Percentiles rank a stretch among this genome's conserved stretches.
Evolutionary conservation across 2,888 invertebrate genomes (phyloP).

Genomic region (Heliconius ismenius): DNA sequence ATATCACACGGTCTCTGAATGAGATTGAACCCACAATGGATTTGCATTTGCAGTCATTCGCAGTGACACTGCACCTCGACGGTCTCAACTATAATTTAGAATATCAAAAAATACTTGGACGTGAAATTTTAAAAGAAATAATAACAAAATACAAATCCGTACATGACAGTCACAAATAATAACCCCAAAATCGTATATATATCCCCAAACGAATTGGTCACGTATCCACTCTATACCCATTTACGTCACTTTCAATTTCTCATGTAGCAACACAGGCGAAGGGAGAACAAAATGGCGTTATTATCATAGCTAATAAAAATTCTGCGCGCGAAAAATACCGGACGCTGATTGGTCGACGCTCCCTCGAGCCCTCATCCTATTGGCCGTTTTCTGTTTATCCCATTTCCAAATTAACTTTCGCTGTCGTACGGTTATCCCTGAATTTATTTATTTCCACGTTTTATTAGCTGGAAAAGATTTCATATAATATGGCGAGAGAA

Average conservation of each 20-base stretch:
- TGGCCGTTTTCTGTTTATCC: conserved; percentile 75
- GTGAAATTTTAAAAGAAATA: not conserved
- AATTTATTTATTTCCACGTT: conserved; percentile 68
- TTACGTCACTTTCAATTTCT: conserved; percentile 62
- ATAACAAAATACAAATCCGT: conserved; percentile 8
- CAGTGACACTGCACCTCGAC: too few relatives aligned
- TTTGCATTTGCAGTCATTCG: too few relatives aligned
- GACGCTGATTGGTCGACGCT: conserved; percentile 67
- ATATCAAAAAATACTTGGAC: not conserved
- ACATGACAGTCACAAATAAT: conserved; percentile 34
- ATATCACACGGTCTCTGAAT: too few relatives aligned
- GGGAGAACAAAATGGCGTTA: conserved; percentile 79
- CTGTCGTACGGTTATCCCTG: conserved; percentile 67
- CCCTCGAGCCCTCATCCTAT: conserved; percentile 67
- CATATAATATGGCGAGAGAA: conserved; percentile 40
- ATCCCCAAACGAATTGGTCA: conserved; percentile 52
- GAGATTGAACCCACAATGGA: too few relatives aligned
- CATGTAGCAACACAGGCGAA: conserved; percentile 56
- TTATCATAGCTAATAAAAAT: conserved; percentile 81
- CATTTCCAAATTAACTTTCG: conserved; percentile 82
- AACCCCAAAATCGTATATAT: conserved; percentile 19
- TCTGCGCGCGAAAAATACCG: conserved; percentile 79
- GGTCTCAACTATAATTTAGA: too few relatives aligned
- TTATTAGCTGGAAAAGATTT: conserved; percentile 52
- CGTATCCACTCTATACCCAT: conserved; percentile 53